Evolutionary conservation across 2,113 vertebrate genomes (phyloP), one percentile per base, ranked within the genome.

Genomic region (Dipodomys merriami): DNA sequence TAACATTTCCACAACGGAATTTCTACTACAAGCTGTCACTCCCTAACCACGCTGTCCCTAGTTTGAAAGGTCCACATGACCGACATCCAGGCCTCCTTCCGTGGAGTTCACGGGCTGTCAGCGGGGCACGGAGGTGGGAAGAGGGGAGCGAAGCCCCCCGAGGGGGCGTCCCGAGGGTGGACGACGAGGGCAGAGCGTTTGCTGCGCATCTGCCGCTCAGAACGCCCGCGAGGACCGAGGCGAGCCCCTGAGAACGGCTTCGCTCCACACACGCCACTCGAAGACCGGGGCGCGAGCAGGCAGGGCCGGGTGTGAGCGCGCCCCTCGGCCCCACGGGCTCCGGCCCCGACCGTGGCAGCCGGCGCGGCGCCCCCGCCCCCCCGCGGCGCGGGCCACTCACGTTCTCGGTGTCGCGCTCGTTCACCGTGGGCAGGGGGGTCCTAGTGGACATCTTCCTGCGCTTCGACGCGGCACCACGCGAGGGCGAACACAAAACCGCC

Each of bases 341-440:
- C 35, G 35, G 35, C 35, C 35, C 35, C 35, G 35, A 39, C 35
- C 35, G 35, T 4, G 49, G 49, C 7, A 1, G 7, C 49, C 49
- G 49, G 49, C 8, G 12, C 53, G 53, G 11, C 53, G 15, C 53
- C 53, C 53, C 53, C 53, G 12, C 84, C 60, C 18, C 74, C 44
- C 74, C 18, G 19, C 76, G 9, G 86, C 95, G 88, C 79, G 27
- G 83, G 72, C 22, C 94, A 99, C 99, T 99, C 97, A 99, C 99
- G 97, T 99, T 99, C 97, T 99, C 99, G 30, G 99, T 98, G 98
- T 98, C 98, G 95, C 99, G 98, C 92, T 99, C 99, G 97, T 99
- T 99, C 96, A 99, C 99, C 83, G 99, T 99, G 6, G 99, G 99
- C 96, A 99, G 96, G 71, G 99, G 99, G 95, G 99, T 99, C 98